phyloP scores from a whole-genome alignment of 2,888 invertebrate species.

The Yponomeuta sedellus region DNA sequence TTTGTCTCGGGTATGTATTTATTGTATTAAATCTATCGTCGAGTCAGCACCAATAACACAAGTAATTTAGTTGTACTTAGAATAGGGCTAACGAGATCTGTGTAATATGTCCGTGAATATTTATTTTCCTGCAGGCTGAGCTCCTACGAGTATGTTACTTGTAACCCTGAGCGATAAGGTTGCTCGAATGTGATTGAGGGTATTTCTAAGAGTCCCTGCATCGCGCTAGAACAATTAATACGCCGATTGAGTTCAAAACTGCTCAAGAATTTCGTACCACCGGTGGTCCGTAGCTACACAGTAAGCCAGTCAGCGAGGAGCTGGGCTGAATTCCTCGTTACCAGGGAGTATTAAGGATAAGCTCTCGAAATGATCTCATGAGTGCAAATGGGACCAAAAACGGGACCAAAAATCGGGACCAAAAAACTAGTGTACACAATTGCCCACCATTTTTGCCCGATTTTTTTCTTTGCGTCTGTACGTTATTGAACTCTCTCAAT shows the following conservation, averaged over 20 bases:
- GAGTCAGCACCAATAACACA: too few species aligned
- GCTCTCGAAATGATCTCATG: slow-evolving; percentile 48
- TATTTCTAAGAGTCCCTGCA: slow-evolving; percentile 27
- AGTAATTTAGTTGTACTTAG: too few species aligned
- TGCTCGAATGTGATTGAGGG: not conserved
- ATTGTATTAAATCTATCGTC: too few species aligned
- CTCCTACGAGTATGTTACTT: too few species aligned
- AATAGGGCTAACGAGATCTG: too few species aligned
- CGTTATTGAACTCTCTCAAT: too few species aligned
- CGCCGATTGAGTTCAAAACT: not conserved
- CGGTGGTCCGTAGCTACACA: slow-evolving; percentile 62
- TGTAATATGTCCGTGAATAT: too few species aligned
- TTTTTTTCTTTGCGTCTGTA: not conserved
- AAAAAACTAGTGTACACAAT: slow-evolving; percentile 62
- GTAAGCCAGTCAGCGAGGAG: slow-evolving; percentile 48
- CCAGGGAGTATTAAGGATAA: slow-evolving; percentile 35
- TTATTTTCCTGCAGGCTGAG: too few species aligned
- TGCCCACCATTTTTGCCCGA: slow-evolving; percentile 43
- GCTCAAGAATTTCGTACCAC: rapidly evolving
- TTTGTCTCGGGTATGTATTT: too few species aligned
- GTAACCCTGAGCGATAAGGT: too few species aligned
- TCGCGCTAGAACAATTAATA: slow-evolving; percentile 36
- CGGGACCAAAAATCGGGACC: slow-evolving; percentile 28
- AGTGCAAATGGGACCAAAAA: slow-evolving; percentile 51
- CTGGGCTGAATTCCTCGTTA: slow-evolving; percentile 47